Percentiles rank a stretch among this genome's conserved stretches.
phyloP scores from a whole-genome alignment of 2,797 vertebrate species.

The Peromyscus melanophrys region DNA sequence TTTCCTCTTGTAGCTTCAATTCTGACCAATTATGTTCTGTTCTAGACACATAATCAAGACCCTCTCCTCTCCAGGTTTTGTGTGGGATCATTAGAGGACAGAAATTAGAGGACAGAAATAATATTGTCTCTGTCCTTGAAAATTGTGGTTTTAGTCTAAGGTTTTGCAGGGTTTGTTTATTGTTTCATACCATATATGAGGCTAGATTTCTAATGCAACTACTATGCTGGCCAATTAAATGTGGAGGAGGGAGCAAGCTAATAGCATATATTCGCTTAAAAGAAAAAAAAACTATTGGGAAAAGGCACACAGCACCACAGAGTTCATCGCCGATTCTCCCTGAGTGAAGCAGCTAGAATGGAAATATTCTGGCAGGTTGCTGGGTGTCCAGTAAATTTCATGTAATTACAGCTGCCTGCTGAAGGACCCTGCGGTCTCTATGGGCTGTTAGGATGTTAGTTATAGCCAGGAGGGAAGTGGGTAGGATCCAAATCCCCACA shows the following conservation, averaged over 20 bases:
- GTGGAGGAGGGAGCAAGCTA: neutral
- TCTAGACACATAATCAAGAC: conserved; percentile 66
- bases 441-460: conserved; percentile 58
- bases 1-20: neutral
- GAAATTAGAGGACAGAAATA: conserved; percentile 75
- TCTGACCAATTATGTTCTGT: conserved; percentile 49
- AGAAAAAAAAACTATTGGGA: neutral
- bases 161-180: neutral
- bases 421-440: conserved; percentile 52
- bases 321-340: neutral
- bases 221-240: conserved; percentile 46
- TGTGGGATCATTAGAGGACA: conserved; percentile 66
- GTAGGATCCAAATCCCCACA: neutral
- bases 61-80: neutral
- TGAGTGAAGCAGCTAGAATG: conserved; percentile 8
- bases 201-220: conserved; percentile 43
- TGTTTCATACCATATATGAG: conserved; percentile 61
- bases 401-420: conserved; percentile 65
- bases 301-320: neutral
- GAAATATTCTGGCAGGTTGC: conserved; percentile 12
- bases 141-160: conserved; percentile 63
- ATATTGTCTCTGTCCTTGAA: conserved; percentile 28
- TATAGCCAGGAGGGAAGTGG: conserved; percentile 48
- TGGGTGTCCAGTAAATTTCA: conserved; percentile 51
- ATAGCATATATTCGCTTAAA: neutral